Conservation (phyloP, 1,140 invertebrate genomes). For the Philopotamus ludificatus region DNA sequence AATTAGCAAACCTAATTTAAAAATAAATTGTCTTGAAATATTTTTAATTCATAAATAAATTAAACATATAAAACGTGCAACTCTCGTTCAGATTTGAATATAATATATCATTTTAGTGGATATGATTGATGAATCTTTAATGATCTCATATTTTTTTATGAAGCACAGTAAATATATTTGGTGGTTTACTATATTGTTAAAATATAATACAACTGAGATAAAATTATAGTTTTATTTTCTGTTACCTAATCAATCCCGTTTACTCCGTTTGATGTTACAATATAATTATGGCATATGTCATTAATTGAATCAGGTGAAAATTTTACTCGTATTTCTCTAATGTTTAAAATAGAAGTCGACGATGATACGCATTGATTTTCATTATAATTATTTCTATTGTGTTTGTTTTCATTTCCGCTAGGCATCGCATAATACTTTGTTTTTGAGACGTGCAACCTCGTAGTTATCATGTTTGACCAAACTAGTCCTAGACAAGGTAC, state of each 20-base stretch:
- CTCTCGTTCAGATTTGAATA: no score
- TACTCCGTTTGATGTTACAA: constrained; percentile 27
- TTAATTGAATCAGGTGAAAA: constrained; percentile 29
- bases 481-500: constrained; percentile 36
- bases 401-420: not conserved
- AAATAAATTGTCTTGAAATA: no score
- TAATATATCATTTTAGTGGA: no score
- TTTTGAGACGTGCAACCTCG: constrained; percentile 29
- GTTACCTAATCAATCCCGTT: constrained; percentile 22
- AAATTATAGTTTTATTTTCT: no score
- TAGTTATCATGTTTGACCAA: constrained; percentile 39
- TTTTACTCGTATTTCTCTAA: constrained; percentile 29
- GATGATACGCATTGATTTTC: not conserved
- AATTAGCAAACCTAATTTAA: no score
- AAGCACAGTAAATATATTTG: no score
- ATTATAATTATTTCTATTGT: not conserved
- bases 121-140: no score
- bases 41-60: no score
- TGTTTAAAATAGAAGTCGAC: not conserved
- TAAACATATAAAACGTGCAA: no score
- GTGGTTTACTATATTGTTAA: no score
- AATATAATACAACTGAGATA: no score
- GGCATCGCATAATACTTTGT: constrained; percentile 20
- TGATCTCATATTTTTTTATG: no score
- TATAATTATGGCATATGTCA: constrained; percentile 18